Base-by-base conservation (phyloP, 2,113 vertebrate species). In the Gorsachius goisagi region DNA sequence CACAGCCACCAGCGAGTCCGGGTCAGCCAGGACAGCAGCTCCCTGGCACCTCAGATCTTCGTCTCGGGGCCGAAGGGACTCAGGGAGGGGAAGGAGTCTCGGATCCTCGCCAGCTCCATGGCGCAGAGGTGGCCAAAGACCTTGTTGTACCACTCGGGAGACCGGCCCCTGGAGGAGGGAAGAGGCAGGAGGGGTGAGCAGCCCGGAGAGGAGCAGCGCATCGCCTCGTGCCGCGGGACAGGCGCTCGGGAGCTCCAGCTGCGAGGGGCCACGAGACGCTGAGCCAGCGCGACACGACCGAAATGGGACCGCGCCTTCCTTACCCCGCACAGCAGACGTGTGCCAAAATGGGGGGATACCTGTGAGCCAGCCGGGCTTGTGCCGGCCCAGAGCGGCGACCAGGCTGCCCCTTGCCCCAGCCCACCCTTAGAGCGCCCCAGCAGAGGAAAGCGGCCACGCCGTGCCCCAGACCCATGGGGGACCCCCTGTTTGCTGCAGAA, bases 81-180 rank as follows among this genome's bases (percentile, higher is more conserved):
- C 64, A 98, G 69, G 52, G 88, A 96, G 5, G 98, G 98, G 92
- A 99, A 99, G 0, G 99, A 99, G 66, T 98, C 98, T 30, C 99
- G 98, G 92, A 99, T 99, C 97, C 98, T 98, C 10, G 26, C 98
- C 91, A 98, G 97, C 92, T 99, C 98, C 96, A 98, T 98, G 32
- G 98, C 98, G 53, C 98, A 99, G 62, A 99, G 97, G 85, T 99
- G 98, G 27, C 98, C 98, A 28, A 98, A 99, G 60, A 99, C 98
- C 83, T 98, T 99, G 96, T 98, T 99, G 97, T 99, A 99, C 99
- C 99, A 99, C 83, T 99, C 99, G 2, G 98, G 98, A 96, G 99
- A 98, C n/a, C 98, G 98, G 45, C 99, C 99, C 95, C 99, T 99
- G 88, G 30, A 73, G 90, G 95, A 26, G 44, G 41, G 10, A 97